Evolutionary conservation across 2,797 vertebrate species (phyloP), one percentile per base, ranked within the genome.

Genomic region (Setipinna tenuifilis): DNA sequence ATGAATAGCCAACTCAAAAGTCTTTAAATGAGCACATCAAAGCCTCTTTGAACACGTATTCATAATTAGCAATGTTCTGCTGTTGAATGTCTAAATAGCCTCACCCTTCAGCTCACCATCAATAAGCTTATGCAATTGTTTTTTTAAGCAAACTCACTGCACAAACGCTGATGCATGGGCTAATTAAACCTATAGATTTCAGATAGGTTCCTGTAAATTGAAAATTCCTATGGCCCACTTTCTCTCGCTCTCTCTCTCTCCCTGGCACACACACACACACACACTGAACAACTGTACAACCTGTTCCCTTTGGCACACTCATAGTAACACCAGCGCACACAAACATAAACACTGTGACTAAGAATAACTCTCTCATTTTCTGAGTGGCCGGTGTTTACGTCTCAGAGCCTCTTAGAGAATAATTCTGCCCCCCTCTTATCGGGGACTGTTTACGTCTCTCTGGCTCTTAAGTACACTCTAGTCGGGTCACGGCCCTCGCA

Each of bases 301-400:
- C 71, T 78, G 71, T 78, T 78, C 80, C 23, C 35, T 81, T 59
- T 81, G 84, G 78, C 78, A 61, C 25, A 54, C 68, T 71, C 54
- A 3, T 61, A 75, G 28, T 25, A 80, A 80, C 68, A 62, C 61
- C 31, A 17, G 48, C 14, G 17, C 50, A 31, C 81, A 75, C 71
- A 80, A 81, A 65, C 81, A 68, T 83, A 87, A 88, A 88, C 87
- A 88, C 31, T n/a, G 71, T 23, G 88, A 83, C 94, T 87, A 92
- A 94, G 90, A 94, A 95, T 95, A 95, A 91, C 90, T 78, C 89
- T 46, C 9, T 85, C 78, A 89, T 93, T 92, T 93, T 85, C 7
- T 86, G 78, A 87, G 88, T 92, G 92, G 93, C 90, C 89, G 86
- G 90, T 94, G 91, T 93, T 94, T 93, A 94, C 91, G 89, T 93